Conservation (phyloP, 2,797 vertebrate species). For the Intellagama lesueurii region DNA sequence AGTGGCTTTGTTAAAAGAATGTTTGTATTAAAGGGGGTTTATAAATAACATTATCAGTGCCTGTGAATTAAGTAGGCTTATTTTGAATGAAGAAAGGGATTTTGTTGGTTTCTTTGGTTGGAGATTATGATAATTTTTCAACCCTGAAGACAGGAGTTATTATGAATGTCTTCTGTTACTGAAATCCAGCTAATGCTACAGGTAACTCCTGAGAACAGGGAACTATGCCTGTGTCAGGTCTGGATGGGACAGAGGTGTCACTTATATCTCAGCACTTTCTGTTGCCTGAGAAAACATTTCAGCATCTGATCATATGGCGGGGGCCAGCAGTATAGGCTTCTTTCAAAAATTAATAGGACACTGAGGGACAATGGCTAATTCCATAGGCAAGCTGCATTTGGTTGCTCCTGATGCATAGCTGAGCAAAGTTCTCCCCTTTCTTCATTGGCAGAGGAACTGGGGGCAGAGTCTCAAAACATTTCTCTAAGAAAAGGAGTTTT, state of each 20-base stretch:
- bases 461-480: too few relatives aligned
- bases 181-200: constrained; percentile 22
- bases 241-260: neutral
- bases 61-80: constrained; percentile 9
- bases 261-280: neutral
- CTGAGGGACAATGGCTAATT: neutral
- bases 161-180: neutral
- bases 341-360: neutral
- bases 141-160: constrained; percentile 1
- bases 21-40: constrained; percentile 27
- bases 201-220: constrained; percentile 8
- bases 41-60: constrained; percentile 12
- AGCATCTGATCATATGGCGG: neutral
- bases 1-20: constrained; percentile 11
- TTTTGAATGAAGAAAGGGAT: constrained; percentile 2
- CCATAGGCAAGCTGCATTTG: neutral
- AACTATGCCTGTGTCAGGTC: neutral
- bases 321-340: neutral
- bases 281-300: neutral
- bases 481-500: too few relatives aligned
- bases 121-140: constrained; percentile 33
- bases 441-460: too few relatives aligned
- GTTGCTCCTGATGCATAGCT: too few relatives aligned
- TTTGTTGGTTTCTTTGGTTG: constrained; percentile 10
- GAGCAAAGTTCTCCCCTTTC: too few relatives aligned